A percentile compares a stretch with the other conserved stretches of the same genome.
phyloP scores from a whole-genome alignment of 1,140 invertebrate species.

The Mactra quadrangularis region DNA sequence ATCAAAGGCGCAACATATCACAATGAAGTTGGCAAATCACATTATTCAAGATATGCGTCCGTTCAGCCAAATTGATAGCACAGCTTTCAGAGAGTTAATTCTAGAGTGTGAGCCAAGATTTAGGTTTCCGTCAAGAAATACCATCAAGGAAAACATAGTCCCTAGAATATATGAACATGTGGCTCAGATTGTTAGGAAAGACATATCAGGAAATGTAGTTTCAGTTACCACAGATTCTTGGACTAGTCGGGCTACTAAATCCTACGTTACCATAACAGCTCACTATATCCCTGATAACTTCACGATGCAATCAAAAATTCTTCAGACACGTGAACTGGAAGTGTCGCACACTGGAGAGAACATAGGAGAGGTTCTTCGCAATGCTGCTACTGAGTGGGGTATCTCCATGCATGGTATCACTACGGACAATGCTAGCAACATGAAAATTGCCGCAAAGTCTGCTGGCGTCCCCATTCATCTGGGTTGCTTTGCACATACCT shows the following conservation, averaged over 20 bases:
- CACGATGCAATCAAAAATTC: background rate
- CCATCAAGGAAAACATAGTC: background rate
- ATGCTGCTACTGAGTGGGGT: constrained; percentile 7
- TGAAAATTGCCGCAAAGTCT: constrained; percentile 31
- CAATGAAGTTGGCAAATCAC: background rate
- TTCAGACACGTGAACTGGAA: constrained; percentile 10
- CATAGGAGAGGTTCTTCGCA: background rate
- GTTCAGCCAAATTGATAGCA: background rate
- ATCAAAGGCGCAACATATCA: background rate
- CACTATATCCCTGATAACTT: background rate
- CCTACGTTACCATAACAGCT: constrained; percentile 25
- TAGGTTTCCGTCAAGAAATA: background rate
- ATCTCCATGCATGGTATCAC: background rate
- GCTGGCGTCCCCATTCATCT: constrained; percentile 47
- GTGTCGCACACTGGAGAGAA: constrained; percentile 7
- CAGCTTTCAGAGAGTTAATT: constrained; percentile 6
- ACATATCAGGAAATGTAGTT: background rate
- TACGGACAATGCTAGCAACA: constrained; percentile 62
- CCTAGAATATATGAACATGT: background rate
- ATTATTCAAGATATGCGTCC: constrained; percentile 16
- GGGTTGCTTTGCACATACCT: constrained; percentile 56
- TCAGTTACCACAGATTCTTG: constrained; percentile 7
- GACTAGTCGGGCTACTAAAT: too few relatives aligned
- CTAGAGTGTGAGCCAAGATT: background rate
- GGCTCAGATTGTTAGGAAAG: background rate